phyloP scores from a whole-genome alignment of 2,888 invertebrate species.

The Endotricha flammealis region DNA sequence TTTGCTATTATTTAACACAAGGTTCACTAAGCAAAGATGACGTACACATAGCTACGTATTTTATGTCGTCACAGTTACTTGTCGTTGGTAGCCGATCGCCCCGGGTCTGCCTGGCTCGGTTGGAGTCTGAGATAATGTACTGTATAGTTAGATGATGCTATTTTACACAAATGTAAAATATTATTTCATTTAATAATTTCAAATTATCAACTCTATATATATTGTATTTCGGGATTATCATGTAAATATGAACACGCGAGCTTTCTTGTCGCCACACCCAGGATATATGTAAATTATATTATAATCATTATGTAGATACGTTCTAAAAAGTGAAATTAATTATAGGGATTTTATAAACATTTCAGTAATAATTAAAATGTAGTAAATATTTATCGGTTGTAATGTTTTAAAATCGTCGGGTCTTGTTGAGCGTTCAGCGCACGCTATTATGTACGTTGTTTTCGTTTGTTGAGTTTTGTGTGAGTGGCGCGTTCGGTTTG shows the following conservation, averaged over 20 bases:
- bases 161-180: not conserved
- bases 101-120: constrained; percentile 3
- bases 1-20: too few relatives aligned
- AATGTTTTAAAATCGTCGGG: not conserved
- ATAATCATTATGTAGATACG: constrained; percentile 5
- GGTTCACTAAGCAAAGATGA: too few relatives aligned
- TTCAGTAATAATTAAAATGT: constrained; percentile 7
- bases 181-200: not conserved
- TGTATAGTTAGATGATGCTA: too few relatives aligned
- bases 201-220: too few relatives aligned
- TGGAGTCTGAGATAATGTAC: not conserved
- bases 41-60: too few relatives aligned
- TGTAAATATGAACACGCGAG: constrained; percentile 3
- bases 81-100: not conserved
- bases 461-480: not conserved
- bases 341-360: constrained; percentile 7
- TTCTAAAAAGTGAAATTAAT: constrained; percentile 4
- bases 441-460: not conserved
- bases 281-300: constrained; percentile 4
- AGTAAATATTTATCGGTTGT: not conserved
- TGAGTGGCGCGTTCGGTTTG: not conserved
- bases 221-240: not conserved
- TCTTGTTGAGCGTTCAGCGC: not conserved
- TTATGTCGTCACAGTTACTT: too few relatives aligned
- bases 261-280: constrained; percentile 1